phyloP scores from a whole-genome alignment of 2,113 vertebrate genomes.

The Hyla sarda region DNA sequence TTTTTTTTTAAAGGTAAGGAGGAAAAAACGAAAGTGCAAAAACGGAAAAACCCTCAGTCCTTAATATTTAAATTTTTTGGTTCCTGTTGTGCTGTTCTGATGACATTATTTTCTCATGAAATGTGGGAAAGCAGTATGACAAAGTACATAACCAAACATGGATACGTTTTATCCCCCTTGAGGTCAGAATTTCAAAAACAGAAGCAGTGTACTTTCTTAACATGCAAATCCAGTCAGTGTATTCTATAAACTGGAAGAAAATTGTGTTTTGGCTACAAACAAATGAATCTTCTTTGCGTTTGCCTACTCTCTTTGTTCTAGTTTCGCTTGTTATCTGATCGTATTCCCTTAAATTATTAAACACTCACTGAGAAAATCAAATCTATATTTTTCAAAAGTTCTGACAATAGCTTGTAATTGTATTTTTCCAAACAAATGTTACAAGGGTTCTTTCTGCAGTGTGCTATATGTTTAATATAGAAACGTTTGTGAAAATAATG shows the following conservation, averaged over 20 bases:
- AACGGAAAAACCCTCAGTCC: no score
- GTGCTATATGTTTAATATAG: slow-evolving; percentile 28
- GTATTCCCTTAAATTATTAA: slow-evolving; percentile 53
- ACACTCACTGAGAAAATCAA: slow-evolving; percentile 49
- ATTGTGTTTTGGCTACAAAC: slow-evolving; percentile 50
- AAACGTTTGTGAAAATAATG: not conserved
- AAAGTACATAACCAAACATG: slow-evolving; percentile 44
- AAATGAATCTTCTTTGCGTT: slow-evolving; percentile 39
- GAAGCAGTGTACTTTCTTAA: slow-evolving; percentile 26
- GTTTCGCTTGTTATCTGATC: slow-evolving; percentile 50
- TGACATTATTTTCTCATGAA: slow-evolving; percentile 24
- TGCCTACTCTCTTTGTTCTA: slow-evolving; percentile 44
- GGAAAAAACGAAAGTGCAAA: no score
- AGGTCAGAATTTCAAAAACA: slow-evolving; percentile 51
- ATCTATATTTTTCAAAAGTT: slow-evolving; percentile 51
- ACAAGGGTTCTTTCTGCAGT: not conserved
- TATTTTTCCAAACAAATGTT: slow-evolving; percentile 43
- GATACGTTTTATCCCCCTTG: slow-evolving; percentile 42
- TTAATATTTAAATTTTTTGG: slow-evolving; percentile 7
- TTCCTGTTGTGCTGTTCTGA: not conserved
- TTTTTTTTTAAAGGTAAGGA: no score
- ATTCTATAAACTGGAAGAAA: slow-evolving; percentile 40
- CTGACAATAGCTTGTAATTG: slow-evolving; percentile 54
- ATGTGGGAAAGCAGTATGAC: slow-evolving; percentile 40
- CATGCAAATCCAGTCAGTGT: slow-evolving; percentile 36